Evolutionary conservation across 1,140 invertebrate species (phyloP).

Genomic region (Ruditapes philippinarum): DNA sequence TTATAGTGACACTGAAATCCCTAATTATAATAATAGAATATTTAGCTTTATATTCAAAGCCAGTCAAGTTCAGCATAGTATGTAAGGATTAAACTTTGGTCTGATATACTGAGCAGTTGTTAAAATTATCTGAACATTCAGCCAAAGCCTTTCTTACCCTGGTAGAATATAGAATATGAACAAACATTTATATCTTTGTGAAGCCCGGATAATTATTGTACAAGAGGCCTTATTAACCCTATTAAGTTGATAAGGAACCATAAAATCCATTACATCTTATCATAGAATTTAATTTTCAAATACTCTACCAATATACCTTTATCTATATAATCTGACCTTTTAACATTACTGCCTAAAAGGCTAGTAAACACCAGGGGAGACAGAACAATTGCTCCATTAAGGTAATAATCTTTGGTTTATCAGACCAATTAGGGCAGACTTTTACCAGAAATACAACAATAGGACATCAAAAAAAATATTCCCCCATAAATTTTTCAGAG

Average conservation of each 20-base stretch:
- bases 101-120: neutral
- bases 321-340: neutral
- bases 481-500: neutral
- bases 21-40: too few species aligned
- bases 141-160: too few species aligned
- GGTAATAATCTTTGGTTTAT: slow-evolving; percentile 6
- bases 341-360: slow-evolving; percentile 16
- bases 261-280: slow-evolving; percentile 21
- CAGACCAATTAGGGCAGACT: slow-evolving; percentile 13
- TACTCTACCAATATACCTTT: neutral
- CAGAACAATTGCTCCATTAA: slow-evolving; percentile 23
- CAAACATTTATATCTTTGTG: neutral
- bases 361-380: slow-evolving; percentile 15
- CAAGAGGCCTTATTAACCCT: neutral
- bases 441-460: slow-evolving; percentile 28
- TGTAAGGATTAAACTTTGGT: neutral
- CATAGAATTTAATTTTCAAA: slow-evolving; percentile 8
- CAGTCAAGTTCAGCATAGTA: neutral
- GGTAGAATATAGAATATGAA: neutral
- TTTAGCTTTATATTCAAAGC: too few species aligned
- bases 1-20: too few species aligned
- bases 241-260: neutral
- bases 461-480: slow-evolving; percentile 33
- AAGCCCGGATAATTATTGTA: neutral
- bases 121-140: neutral